Evolutionary conservation across 2,888 invertebrate genomes (phyloP).

Genomic region (Tanytarsus gracilentus): DNA sequence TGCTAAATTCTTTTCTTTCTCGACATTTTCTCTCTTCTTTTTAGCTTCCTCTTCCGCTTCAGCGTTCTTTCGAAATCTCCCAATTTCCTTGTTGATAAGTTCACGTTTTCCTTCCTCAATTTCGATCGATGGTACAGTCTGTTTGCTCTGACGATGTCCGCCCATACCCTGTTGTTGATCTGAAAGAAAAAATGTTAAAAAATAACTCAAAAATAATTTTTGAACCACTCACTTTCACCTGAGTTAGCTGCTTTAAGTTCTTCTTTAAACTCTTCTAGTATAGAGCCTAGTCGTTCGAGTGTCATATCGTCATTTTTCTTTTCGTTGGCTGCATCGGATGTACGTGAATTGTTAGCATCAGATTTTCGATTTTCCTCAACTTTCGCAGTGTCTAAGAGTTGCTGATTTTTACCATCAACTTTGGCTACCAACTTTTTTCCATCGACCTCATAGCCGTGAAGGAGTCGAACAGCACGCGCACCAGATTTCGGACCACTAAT

Average conservation of each 20-base stretch:
- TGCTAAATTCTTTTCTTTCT: constrained; percentile 39
- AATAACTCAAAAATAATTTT: constrained; percentile 16
- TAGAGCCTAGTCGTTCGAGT: constrained; percentile 64
- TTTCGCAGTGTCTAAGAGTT: constrained; percentile 87
- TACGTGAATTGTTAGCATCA: constrained; percentile 47
- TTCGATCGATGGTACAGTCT: constrained; percentile 65
- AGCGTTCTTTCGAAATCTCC: constrained; percentile 89
- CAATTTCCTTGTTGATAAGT: constrained; percentile 93
- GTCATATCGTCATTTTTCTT: constrained; percentile 65
- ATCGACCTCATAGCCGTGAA: constrained; percentile 87
- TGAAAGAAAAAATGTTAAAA: too few species aligned
- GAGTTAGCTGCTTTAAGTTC: constrained; percentile 48
- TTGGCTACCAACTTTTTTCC: constrained; percentile 91
- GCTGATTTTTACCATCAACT: constrained; percentile 95
- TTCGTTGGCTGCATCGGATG: constrained; percentile 66
- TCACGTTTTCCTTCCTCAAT: constrained; percentile 95
- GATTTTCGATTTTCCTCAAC: constrained; percentile 56
- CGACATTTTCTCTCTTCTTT: constrained; percentile 39
- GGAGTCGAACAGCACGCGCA: constrained; percentile 79
- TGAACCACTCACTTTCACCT: constrained; percentile 9
- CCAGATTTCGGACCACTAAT: constrained; percentile 80
- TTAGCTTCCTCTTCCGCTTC: constrained; percentile 46
- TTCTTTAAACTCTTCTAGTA: constrained; percentile 73
- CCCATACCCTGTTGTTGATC: constrained; percentile 29
- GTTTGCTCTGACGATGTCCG: constrained; percentile 29